A percentile compares a stretch with the other conserved stretches of the same genome.
Evolutionary conservation across 2,888 invertebrate genomes (phyloP).

Genomic region (Eupeodes latifasciatus): DNA sequence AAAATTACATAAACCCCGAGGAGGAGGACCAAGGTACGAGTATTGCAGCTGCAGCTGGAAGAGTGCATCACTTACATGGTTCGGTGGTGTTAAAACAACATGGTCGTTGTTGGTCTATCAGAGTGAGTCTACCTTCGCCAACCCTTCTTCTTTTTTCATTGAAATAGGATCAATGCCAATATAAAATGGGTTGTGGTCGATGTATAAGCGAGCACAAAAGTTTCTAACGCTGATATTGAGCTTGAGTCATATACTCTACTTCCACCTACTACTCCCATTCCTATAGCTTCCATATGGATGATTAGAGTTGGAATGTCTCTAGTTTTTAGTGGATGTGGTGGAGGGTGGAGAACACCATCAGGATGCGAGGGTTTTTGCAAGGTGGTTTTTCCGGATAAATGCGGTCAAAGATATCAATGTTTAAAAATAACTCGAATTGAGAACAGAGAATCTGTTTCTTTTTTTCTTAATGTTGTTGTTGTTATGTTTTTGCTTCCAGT

Average conservation of each 20-base stretch:
- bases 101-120: slow-evolving; percentile 56
- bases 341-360: slow-evolving; percentile 8
- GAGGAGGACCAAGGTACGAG: slow-evolving; percentile 31
- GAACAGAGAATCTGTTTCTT: slow-evolving; percentile 18
- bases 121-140: not conserved
- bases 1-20: slow-evolving; percentile 58
- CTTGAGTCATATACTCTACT: not conserved
- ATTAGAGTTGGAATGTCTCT: slow-evolving; percentile 49
- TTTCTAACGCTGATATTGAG: slow-evolving; percentile 33
- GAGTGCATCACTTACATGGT: slow-evolving; percentile 66
- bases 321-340: slow-evolving; percentile 7
- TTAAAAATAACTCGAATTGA: slow-evolving; percentile 65
- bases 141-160: not conserved
- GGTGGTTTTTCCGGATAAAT: slow-evolving; percentile 48
- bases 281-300: slow-evolving; percentile 28
- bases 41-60: slow-evolving; percentile 62
- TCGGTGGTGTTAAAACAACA: slow-evolving; percentile 75
- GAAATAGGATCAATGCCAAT: slow-evolving; percentile 63
- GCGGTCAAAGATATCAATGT: slow-evolving; percentile 70
- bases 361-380: not conserved
- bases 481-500: slow-evolving; percentile 10
- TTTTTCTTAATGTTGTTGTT: not conserved
- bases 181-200: slow-evolving; percentile 53
- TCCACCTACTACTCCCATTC: no score
- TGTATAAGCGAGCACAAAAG: slow-evolving; percentile 48